Conservation (phyloP, 2,113 vertebrate genomes). For the Sorex araneus region DNA sequence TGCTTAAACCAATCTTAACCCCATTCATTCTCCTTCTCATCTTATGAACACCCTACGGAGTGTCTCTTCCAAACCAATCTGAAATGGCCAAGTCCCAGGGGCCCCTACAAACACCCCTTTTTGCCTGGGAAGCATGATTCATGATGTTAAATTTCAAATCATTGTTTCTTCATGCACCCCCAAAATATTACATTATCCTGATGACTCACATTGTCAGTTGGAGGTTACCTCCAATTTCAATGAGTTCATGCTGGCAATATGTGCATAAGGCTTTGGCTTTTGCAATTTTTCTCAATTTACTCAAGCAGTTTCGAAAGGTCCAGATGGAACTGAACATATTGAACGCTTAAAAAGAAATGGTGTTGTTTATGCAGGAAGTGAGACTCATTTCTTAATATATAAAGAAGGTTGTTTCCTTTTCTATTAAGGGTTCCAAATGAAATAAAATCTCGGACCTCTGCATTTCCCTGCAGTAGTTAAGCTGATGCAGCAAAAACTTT, state of each 20-base stretch:
- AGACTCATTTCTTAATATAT: slow-evolving; percentile 73
- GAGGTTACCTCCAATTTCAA: slow-evolving; percentile 78
- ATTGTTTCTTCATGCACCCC: slow-evolving; percentile 54
- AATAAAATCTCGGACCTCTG: slow-evolving; percentile 81
- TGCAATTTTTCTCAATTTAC: slow-evolving; percentile 87
- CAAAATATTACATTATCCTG: slow-evolving; percentile 71
- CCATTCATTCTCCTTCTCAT: background rate
- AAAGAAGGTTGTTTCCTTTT: slow-evolving; percentile 72
- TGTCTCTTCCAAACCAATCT: background rate
- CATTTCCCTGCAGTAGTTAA: slow-evolving; percentile 84
- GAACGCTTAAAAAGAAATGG: slow-evolving; percentile 83
- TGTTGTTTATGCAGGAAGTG: slow-evolving; percentile 78
- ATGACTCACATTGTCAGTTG: slow-evolving; percentile 77
- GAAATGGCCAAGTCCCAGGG: background rate
- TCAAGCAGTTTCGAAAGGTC: slow-evolving; percentile 74
- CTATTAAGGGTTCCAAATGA: slow-evolving; percentile 75
- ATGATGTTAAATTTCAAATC: slow-evolving; percentile 67
- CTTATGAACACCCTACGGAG: background rate
- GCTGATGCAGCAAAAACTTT: slow-evolving; percentile 85
- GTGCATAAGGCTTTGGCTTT: slow-evolving; percentile 72
- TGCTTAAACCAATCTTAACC: background rate
- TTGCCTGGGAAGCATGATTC: slow-evolving; percentile 55
- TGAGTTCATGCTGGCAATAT: slow-evolving; percentile 75
- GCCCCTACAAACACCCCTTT: background rate
- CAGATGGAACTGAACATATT: slow-evolving; percentile 82